Conservation (phyloP, 2,113 vertebrate genomes). For the Sceloporus tristichus region DNA sequence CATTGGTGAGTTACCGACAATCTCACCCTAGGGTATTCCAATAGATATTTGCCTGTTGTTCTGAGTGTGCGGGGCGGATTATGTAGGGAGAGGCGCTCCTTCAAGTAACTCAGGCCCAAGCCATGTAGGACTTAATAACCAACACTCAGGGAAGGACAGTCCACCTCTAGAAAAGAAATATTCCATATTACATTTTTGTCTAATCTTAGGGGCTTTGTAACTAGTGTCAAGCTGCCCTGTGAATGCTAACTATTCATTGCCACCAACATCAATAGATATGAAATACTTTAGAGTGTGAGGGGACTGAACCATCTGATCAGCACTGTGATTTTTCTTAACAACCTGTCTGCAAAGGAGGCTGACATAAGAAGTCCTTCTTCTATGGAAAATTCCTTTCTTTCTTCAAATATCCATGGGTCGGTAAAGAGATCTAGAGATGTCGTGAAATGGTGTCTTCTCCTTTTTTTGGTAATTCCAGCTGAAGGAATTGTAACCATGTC, state of each 20-base stretch:
- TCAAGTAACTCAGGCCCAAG: too few species aligned
- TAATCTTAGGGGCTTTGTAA: neutral
- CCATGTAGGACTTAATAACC: too few species aligned
- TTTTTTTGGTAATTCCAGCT: too few species aligned
- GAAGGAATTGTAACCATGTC: neutral
- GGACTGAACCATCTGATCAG: neutral
- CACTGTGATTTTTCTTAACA: neutral
- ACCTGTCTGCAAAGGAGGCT: neutral
- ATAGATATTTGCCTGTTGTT: too few species aligned
- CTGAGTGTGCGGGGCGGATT: too few species aligned
- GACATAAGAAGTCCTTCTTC: neutral
- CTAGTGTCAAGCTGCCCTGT: neutral
- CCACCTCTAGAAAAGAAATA: too few species aligned
- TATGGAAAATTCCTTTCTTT: neutral
- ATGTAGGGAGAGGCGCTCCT: too few species aligned
- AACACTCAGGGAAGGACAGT: too few species aligned
- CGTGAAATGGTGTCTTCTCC: too few species aligned
- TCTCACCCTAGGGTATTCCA: too few species aligned
- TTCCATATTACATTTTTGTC: neutral
- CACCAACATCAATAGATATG: neutral
- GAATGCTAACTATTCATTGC: neutral
- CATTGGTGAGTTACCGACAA: too few species aligned
- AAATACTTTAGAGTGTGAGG: neutral
- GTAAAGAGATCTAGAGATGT: neutral
- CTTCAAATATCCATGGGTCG: neutral